Evolutionary conservation across 2,113 vertebrate species (phyloP), one percentile per base, ranked within the genome.

Genomic region (Anoura caudifer): DNA sequence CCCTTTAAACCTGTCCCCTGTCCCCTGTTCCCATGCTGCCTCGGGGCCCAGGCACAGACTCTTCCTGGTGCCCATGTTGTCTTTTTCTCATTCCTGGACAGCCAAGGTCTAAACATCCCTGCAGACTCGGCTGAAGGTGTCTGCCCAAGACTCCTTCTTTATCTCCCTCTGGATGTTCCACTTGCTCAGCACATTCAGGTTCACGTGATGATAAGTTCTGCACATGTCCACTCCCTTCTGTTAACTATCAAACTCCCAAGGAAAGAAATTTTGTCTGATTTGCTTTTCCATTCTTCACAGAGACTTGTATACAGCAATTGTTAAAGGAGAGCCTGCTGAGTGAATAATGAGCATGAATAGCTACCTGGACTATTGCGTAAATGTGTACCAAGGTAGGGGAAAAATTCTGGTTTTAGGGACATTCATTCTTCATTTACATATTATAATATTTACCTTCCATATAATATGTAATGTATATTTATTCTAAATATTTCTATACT

Each of bases 21-120:
- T 33, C 3, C 13, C 4, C 47, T 6, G 1, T 24, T 16, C 26
- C 15, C 72, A 63, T 12, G 7, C 7, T 28, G 14, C 16, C 14
- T 7, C 20, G 5, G 31, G 26, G 26, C 15, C 8, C 43, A 1
- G 0, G 26, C 33, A 50, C 16, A 69, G 2, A 38, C 31, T 1
- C 1, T 22, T n/a, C 15, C 4, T 0, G 3, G 2, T 15, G 0
- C 0, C 50, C 20, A 1, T 6, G 14, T 3, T 36, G 1, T 92
- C 22, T 41, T 67, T 17, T 19, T 69, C 10, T 3, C 3, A 33
- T 56, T 9, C 38, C 31, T 31, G 20, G 0, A 4, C 2, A 41
- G 31, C 6, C 43, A 38, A 2, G 4, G 28, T 33, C 14, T 61
- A 20, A 65, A 31, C 0, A 85, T 3, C 0, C 3, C 6, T 43